A percentile compares a stretch with the other conserved stretches of the same genome.
Evolutionary conservation across 64 coral and sea anemone species (phyloP).

Genomic region (Cladopsammia gracilis): DNA sequence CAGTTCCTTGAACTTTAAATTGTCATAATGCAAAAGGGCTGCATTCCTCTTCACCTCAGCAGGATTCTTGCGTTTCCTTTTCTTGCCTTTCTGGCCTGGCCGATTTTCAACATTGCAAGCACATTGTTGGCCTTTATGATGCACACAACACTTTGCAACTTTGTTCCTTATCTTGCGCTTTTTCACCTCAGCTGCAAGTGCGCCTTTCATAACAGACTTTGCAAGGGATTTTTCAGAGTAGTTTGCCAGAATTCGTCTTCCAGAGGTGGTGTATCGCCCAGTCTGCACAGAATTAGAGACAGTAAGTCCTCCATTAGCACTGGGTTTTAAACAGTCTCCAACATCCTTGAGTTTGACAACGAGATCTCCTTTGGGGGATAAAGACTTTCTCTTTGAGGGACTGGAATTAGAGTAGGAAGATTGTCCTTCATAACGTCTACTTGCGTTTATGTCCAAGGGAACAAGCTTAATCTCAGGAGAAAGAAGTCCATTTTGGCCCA

Average conservation of each 20-base stretch:
- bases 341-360: conserved; percentile 17
- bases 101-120: background rate
- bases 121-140: background rate
- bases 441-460: background rate
- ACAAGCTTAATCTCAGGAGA: conserved; percentile 13
- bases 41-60: background rate
- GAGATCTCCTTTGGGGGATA: background rate
- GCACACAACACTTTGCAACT: background rate
- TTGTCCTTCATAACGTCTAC: background rate
- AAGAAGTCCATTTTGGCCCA: background rate
- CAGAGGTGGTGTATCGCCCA: background rate
- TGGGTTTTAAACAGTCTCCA: background rate
- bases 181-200: background rate
- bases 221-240: conserved; percentile 21
- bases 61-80: background rate
- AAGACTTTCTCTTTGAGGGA: background rate
- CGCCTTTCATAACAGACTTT: background rate
- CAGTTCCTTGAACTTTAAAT: conserved; percentile 34
- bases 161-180: background rate
- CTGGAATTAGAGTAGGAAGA: background rate
- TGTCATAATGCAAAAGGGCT: background rate
- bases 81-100: background rate
- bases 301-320: background rate
- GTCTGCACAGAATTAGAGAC: background rate
- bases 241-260: background rate